phyloP scores from a whole-genome alignment of 2,797 vertebrate species.

The Phrynocephalus forsythii region DNA sequence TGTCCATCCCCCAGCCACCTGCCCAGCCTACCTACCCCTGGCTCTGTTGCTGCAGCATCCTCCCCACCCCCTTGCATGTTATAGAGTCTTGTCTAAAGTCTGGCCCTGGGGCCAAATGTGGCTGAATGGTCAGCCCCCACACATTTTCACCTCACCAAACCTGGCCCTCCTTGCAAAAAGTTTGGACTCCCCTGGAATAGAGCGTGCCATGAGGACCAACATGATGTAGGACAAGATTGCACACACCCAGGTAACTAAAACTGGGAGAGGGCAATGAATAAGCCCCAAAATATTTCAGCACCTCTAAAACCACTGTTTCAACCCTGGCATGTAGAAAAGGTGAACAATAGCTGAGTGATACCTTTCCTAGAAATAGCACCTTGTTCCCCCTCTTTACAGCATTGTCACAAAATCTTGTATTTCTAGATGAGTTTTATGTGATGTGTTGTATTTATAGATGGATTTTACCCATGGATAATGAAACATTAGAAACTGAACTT shows the following conservation, averaged over 20 bases:
- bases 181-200: not conserved
- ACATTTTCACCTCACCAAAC: too few relatives aligned
- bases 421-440: not conserved
- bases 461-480: not conserved
- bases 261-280: not conserved
- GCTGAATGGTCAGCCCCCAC: too few relatives aligned
- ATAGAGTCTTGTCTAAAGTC: too few relatives aligned
- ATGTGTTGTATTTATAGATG: not conserved
- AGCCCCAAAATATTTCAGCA: not conserved
- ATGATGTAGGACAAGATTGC: not conserved
- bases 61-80: too few relatives aligned
- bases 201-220: not conserved
- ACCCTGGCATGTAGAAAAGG: not conserved
- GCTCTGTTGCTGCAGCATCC: too few relatives aligned
- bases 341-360: not conserved
- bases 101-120: too few relatives aligned
- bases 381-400: not conserved
- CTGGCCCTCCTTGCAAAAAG: too few relatives aligned
- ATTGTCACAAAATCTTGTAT: not conserved
- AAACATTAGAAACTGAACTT: not conserved
- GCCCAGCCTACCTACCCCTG: too few relatives aligned
- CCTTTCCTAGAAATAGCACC: not conserved
- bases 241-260: not conserved
- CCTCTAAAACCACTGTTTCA: not conserved
- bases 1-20: too few relatives aligned